These are phyloP conservation scores for Spheniscus humboldti DNA, from an alignment of 2,797 vertebrate genomes.

Conservation along the genomic window DNA sequence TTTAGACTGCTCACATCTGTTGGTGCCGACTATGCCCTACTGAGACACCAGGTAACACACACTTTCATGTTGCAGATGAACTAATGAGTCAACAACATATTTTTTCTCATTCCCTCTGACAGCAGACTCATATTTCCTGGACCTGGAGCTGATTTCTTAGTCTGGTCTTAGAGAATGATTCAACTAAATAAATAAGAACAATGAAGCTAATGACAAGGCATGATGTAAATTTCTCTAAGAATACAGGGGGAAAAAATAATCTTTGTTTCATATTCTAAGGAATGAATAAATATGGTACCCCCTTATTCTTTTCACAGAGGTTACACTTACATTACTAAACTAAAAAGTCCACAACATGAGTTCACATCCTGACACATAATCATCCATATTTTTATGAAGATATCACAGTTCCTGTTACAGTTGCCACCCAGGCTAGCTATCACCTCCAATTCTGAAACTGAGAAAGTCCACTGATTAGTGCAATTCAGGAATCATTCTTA, in stretches of 20 bases:
- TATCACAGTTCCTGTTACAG: not conserved
- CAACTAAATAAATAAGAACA: not conserved
- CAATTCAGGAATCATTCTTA: not conserved
- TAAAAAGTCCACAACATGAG: not conserved
- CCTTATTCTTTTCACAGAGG: not conserved
- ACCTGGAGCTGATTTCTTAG: not conserved
- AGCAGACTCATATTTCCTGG: not conserved
- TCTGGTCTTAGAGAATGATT: not conserved
- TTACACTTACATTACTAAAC: not conserved
- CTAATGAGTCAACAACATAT: not conserved
- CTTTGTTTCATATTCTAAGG: not conserved
- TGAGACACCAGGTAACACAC: not conserved
- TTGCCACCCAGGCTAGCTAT: not conserved
- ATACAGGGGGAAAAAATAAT: fast-evolving
- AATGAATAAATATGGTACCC: not conserved
- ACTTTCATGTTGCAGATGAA: not conserved
- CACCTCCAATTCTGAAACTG: not conserved
- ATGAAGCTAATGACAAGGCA: not conserved
- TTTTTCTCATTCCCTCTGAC: not conserved
- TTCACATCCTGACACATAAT: not conserved
- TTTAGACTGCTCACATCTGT: not conserved
- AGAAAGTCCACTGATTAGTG: not conserved
- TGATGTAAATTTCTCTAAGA: not conserved
- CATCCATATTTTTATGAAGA: not conserved
- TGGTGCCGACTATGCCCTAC: not conserved